Evolutionary conservation across 2,888 invertebrate genomes (phyloP).

Genomic region (Dione vanillae): DNA sequence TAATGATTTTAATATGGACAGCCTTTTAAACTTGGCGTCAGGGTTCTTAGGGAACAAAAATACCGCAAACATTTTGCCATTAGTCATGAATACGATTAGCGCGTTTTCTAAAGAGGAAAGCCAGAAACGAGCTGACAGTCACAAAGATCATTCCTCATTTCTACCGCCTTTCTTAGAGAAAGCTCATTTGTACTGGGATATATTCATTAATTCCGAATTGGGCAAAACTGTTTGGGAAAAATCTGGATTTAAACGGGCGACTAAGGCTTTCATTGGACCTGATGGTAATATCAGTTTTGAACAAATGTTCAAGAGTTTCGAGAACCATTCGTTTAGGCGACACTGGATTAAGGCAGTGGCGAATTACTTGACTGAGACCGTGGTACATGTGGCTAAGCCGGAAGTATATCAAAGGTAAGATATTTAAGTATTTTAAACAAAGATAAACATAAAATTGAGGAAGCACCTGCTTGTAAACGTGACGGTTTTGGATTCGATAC

Average conservation of each 20-base stretch:
- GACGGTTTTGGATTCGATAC: too few species aligned
- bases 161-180: constrained; percentile 87
- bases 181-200: constrained; percentile 90
- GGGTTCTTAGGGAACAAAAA: constrained; percentile 79
- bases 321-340: constrained; percentile 91
- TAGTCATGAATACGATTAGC: constrained; percentile 87
- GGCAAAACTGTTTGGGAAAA: constrained; percentile 89
- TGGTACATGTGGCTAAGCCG: constrained; percentile 90
- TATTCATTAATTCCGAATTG: constrained; percentile 90
- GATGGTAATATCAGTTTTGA: constrained; percentile 89
- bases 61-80: constrained; percentile 83
- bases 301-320: constrained; percentile 89
- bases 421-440: neutral
- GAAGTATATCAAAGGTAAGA: constrained; percentile 88
- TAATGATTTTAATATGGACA: constrained; percentile 79
- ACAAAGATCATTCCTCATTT: constrained; percentile 88
- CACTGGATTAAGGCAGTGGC: constrained; percentile 92
- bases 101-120: constrained; percentile 86
- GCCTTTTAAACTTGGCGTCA: constrained; percentile 82
- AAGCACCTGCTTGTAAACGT: too few species aligned
- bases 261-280: constrained; percentile 87
- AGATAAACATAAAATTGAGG: too few species aligned
- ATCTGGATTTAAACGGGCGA: constrained; percentile 87
- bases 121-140: constrained; percentile 84
- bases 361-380: constrained; percentile 89